phyloP scores from a whole-genome alignment of 2,797 vertebrate species.

The Lemur catta region DNA sequence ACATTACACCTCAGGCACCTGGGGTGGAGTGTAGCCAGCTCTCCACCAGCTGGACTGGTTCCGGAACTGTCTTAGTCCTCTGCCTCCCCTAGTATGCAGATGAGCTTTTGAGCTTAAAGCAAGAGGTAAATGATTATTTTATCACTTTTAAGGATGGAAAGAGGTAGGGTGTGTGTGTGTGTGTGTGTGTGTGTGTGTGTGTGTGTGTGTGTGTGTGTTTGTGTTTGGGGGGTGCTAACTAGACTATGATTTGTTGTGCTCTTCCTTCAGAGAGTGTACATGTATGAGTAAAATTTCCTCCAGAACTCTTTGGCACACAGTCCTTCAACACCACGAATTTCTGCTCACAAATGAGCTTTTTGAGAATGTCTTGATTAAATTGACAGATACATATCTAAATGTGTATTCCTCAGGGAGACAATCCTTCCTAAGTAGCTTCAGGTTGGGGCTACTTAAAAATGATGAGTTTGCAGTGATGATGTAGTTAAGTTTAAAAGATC shows the following conservation, averaged over 20 bases:
- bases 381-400: neutral
- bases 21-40: neutral
- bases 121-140: neutral
- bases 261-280: neutral
- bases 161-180: neutral
- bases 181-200: too few relatives aligned
- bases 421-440: neutral
- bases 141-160: neutral
- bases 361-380: neutral
- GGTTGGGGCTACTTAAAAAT: neutral
- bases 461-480: neutral
- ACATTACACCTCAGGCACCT: neutral
- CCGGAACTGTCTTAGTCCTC: too few relatives aligned
- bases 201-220: neutral
- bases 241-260: neutral
- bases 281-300: neutral
- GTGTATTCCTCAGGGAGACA: neutral
- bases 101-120: neutral
- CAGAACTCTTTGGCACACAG: neutral
- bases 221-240: neutral
- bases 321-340: neutral
- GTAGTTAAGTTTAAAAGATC: neutral
- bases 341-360: neutral
- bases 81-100: neutral
- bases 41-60: neutral